A percentile compares a stretch with the other conserved stretches of the same genome.
These are phyloP conservation scores for Holocentrus rufus DNA, from an alignment of 2,797 vertebrate genomes.

Conservation along the genomic window DNA sequence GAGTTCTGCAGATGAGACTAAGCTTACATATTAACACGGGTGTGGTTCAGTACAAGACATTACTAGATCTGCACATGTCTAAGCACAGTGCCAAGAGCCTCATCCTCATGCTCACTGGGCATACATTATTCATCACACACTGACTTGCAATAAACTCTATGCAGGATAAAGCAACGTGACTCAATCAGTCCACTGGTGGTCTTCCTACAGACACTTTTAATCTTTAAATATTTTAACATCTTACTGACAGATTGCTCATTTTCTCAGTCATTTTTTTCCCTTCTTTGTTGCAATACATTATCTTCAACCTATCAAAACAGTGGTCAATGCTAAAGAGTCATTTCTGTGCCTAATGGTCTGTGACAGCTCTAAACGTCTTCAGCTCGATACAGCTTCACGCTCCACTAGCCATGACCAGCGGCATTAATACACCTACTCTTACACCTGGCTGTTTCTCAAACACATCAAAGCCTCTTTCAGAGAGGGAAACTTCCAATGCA, in stretches of 20 bases:
- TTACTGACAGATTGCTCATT: neutral
- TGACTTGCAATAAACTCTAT: slow-evolving; percentile 47
- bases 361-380: slow-evolving; percentile 49
- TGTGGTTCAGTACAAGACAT: slow-evolving; percentile 53
- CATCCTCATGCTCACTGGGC: slow-evolving; percentile 47
- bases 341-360: slow-evolving; percentile 55
- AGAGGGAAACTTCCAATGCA: neutral
- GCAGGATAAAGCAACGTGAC: slow-evolving; percentile 27
- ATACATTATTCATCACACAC: slow-evolving; percentile 73
- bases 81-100: slow-evolving; percentile 35
- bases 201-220: neutral
- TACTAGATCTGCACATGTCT: neutral
- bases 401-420: slow-evolving; percentile 31
- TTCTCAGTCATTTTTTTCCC: neutral
- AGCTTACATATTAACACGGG: slow-evolving; percentile 20
- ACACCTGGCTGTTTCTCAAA: neutral
- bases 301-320: slow-evolving; percentile 7
- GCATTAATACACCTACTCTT: slow-evolving; percentile 29
- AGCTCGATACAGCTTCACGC: slow-evolving; percentile 48
- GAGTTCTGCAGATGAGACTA: slow-evolving; percentile 32
- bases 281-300: neutral
- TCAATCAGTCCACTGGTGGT: slow-evolving; percentile 22
- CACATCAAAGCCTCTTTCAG: neutral
- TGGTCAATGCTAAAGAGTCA: slow-evolving; percentile 34
- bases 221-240: slow-evolving; percentile 2